phyloP scores from a whole-genome alignment of 2,113 vertebrate species.

The Grammomys surdaster region DNA sequence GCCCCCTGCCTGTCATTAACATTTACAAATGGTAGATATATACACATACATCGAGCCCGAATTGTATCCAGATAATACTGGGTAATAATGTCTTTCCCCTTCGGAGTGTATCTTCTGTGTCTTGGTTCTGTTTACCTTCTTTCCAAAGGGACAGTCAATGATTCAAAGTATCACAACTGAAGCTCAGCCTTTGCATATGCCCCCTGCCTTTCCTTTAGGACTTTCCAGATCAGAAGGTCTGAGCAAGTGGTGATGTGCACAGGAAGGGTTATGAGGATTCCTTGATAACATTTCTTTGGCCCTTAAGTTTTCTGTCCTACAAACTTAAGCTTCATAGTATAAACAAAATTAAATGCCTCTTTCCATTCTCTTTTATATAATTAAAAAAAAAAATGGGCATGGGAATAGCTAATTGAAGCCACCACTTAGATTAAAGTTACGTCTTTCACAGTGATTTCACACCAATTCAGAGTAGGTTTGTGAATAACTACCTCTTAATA shows the following conservation, averaged over 20 bases:
- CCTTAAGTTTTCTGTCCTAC: background rate
- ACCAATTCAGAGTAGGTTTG: background rate
- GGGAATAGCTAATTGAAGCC: background rate
- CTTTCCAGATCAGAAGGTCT: background rate
- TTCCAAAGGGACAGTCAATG: background rate
- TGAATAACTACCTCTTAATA: constrained; percentile 12
- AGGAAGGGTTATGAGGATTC: background rate
- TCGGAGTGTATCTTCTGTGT: background rate
- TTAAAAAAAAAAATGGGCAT: background rate
- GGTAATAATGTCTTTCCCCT: background rate
- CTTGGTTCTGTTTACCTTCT: background rate
- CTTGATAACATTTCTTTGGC: constrained; percentile 18
- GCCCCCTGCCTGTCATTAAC: background rate
- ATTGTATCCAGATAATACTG: background rate
- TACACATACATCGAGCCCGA: background rate
- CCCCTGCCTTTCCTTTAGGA: background rate
- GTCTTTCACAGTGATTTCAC: constrained; percentile 2
- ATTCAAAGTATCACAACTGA: background rate
- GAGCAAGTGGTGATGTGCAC: background rate
- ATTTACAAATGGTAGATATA: background rate
- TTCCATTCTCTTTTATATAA: background rate
- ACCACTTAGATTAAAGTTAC: background rate
- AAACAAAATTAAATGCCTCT: background rate
- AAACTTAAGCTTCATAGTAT: background rate
- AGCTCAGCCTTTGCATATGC: background rate